phyloP scores from a whole-genome alignment of 2,113 vertebrate genomes.

The Toxotes chatareus region DNA sequence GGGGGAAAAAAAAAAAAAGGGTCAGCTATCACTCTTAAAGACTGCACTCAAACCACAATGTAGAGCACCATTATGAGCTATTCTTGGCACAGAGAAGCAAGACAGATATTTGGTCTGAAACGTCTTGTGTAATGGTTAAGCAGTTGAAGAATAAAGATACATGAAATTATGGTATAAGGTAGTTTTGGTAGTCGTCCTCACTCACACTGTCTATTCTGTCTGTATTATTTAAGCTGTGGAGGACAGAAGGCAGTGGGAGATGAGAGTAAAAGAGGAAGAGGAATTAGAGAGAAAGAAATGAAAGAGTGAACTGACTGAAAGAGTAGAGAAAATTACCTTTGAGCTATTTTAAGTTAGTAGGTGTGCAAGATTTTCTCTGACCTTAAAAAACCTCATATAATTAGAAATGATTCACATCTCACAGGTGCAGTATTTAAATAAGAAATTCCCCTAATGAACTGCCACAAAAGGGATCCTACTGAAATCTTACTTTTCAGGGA shows the following conservation, averaged over 20 bases:
- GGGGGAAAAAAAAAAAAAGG: conserved; percentile 8
- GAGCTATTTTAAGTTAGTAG: not conserved
- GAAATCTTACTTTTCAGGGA: not conserved
- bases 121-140: not conserved
- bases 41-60: not conserved
- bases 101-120: not conserved
- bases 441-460: not conserved
- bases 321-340: not conserved
- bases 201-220: not conserved
- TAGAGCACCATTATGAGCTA: not conserved
- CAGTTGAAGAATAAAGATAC: not conserved
- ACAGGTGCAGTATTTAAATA: not conserved
- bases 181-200: not conserved
- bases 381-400: not conserved
- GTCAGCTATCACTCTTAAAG: conserved; percentile 33
- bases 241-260: not conserved
- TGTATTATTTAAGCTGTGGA: not conserved
- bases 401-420: not conserved
- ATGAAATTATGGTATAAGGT: not conserved
- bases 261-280: not conserved
- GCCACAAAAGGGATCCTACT: not conserved
- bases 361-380: not conserved
- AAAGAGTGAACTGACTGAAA: no score
- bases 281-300: not conserved
- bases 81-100: not conserved